These are phyloP conservation scores for Coracias cyanogaster DNA, from an alignment of 2,797 vertebrate species.

Conservation along the genomic window DNA sequence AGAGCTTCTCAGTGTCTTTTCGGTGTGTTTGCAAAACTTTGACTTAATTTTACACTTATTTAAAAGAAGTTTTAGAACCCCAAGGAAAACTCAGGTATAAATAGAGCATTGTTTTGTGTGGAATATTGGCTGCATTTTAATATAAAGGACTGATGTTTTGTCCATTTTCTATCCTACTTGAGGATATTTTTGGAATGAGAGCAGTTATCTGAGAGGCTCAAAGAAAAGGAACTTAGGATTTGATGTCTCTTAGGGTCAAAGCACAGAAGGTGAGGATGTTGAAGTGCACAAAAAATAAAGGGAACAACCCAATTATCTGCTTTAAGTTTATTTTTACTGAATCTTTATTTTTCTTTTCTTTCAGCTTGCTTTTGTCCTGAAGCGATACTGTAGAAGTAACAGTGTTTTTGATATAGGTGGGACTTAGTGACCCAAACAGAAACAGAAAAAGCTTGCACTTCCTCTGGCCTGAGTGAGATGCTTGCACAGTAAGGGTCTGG, in stretches of 20 bases:
- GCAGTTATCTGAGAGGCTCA: neutral
- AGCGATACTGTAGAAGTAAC: neutral
- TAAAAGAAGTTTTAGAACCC: neutral
- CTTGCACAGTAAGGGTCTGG: neutral
- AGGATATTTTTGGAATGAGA: neutral
- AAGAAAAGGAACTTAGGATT: neutral
- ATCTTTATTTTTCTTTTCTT: neutral
- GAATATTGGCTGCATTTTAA: neutral
- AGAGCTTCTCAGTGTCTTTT: neutral
- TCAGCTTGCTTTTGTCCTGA: neutral
- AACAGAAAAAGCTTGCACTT: neutral
- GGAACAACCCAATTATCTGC: neutral
- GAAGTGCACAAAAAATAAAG: neutral
- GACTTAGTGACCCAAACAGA: neutral
- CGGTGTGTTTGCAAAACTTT: neutral
- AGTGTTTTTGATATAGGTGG: neutral
- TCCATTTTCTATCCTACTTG: neutral
- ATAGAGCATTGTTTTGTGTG: neutral
- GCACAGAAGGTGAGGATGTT: neutral
- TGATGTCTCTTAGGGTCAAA: neutral
- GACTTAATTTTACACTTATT: neutral
- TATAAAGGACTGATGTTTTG: neutral
- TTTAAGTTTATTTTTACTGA: neutral
- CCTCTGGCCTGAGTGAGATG: neutral
- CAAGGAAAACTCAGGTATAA: neutral